A percentile compares a stretch with the other conserved stretches of the same genome.
Conservation (phyloP, 2,113 vertebrate species). For the Tenebrosternarchus preto region DNA sequence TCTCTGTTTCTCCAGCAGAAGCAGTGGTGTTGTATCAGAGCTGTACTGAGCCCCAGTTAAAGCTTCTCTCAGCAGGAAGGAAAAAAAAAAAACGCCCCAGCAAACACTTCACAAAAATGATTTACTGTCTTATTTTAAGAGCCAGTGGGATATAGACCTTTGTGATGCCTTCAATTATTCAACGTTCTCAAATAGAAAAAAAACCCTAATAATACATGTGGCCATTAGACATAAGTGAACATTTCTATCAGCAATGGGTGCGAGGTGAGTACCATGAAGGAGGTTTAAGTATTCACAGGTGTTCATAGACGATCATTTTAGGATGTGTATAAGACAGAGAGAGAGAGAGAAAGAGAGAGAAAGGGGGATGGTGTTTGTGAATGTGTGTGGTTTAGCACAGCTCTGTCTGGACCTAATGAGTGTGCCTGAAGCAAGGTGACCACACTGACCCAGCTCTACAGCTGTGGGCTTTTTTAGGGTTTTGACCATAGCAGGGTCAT, state of each 20-base stretch:
- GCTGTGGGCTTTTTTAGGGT: no score
- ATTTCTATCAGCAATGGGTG: background rate
- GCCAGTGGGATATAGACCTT: background rate
- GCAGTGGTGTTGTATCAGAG: background rate
- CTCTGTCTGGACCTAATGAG: no score
- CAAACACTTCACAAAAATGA: background rate
- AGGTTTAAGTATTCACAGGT: background rate
- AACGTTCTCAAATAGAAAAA: background rate
- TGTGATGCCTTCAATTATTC: background rate
- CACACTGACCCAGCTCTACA: no score
- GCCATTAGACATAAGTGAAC: background rate
- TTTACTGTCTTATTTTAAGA: slow-evolving; percentile 9
- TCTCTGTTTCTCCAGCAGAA: background rate
- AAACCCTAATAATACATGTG: background rate
- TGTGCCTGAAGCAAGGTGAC: no score
- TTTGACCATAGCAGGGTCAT: no score
- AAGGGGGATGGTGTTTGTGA: no score
- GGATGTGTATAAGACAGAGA: background rate
- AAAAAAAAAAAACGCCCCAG: background rate
- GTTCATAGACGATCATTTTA: background rate
- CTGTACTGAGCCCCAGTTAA: background rate
- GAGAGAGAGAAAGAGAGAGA: background rate
- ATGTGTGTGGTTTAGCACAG: no score
- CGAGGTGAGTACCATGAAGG: background rate
- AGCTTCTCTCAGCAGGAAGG: background rate